Percentiles rank a stretch among this genome's conserved stretches.
phyloP scores from a whole-genome alignment of 2,888 invertebrate genomes.

The Plagiodera versicolora region DNA sequence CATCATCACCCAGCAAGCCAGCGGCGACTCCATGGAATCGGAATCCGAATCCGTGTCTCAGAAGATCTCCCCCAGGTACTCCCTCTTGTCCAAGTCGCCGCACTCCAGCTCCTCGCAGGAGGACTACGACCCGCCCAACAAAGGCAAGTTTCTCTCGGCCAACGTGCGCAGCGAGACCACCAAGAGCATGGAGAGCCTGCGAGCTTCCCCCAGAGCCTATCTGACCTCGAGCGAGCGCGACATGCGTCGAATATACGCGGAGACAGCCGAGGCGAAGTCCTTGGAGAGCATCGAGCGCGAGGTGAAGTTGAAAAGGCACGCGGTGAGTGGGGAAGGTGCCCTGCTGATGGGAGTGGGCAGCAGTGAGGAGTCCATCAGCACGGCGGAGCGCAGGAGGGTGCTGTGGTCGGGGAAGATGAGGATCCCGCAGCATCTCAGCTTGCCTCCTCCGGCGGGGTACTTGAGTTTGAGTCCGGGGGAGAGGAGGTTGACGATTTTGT shows the following conservation, averaged over 20 bases:
- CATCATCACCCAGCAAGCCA: slow-evolving; percentile 57
- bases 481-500: slow-evolving; percentile 74
- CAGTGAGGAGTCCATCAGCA: slow-evolving; percentile 52
- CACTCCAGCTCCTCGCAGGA: slow-evolving; percentile 71
- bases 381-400: slow-evolving; percentile 67
- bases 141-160: slow-evolving; percentile 61
- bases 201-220: slow-evolving; percentile 62
- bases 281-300: slow-evolving; percentile 63
- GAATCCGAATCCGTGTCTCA: slow-evolving; percentile 54
- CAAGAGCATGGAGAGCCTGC: slow-evolving; percentile 72
- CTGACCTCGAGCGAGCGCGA: slow-evolving; percentile 70
- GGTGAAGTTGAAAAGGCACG: slow-evolving; percentile 60
- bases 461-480: slow-evolving; percentile 59
- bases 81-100: slow-evolving; percentile 50
- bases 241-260: slow-evolving; percentile 58
- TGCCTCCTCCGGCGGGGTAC: slow-evolving; percentile 67
- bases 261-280: slow-evolving; percentile 63
- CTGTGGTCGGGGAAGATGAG: slow-evolving; percentile 70
- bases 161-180: slow-evolving; percentile 57
- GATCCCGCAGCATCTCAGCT: slow-evolving; percentile 68
- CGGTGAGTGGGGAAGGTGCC: slow-evolving; percentile 64
- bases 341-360: slow-evolving; percentile 57
- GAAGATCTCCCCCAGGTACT: slow-evolving; percentile 49
- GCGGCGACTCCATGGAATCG: slow-evolving; percentile 62
- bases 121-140: slow-evolving; percentile 61